Conservation (phyloP, 2,113 vertebrate genomes). For the Podarcis cretensis region DNA sequence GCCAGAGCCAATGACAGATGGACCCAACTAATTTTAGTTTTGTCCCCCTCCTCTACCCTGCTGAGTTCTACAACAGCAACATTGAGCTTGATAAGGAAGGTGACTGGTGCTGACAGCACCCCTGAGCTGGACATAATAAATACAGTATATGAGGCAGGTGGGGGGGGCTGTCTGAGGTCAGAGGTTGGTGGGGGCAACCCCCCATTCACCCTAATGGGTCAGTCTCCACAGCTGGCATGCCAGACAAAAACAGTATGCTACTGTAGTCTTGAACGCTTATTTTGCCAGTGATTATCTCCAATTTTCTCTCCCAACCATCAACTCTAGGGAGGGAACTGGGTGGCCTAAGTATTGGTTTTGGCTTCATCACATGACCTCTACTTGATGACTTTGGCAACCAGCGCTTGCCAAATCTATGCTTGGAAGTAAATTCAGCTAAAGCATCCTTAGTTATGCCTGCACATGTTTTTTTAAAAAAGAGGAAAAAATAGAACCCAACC, state of each 20-base stretch:
- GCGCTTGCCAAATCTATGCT: neutral
- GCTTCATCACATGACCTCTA: neutral
- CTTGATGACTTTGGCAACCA: neutral
- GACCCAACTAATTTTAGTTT: too few species aligned
- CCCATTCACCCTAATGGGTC: too few species aligned
- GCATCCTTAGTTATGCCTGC: neutral
- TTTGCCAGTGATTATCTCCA: neutral
- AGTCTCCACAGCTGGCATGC: too few species aligned
- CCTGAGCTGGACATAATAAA: too few species aligned
- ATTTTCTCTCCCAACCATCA: neutral
- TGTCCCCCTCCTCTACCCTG: too few species aligned
- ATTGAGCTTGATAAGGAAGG: too few species aligned
- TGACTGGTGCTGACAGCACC: too few species aligned
- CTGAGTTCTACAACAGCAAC: too few species aligned
- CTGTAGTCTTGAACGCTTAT: neutral
- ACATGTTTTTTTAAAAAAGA: neutral
- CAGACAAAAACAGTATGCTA: neutral
- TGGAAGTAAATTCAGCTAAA: constrained; percentile 12
- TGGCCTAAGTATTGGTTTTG: neutral
- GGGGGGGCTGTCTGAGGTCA: too few species aligned
- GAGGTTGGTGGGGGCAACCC: too few species aligned
- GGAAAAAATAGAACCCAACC: neutral
- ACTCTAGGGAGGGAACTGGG: neutral
- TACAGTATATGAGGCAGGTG: too few species aligned
- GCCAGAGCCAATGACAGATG: too few species aligned